Conservation (phyloP, 2,797 vertebrate genomes). For the Darevskia nairensis region DNA sequence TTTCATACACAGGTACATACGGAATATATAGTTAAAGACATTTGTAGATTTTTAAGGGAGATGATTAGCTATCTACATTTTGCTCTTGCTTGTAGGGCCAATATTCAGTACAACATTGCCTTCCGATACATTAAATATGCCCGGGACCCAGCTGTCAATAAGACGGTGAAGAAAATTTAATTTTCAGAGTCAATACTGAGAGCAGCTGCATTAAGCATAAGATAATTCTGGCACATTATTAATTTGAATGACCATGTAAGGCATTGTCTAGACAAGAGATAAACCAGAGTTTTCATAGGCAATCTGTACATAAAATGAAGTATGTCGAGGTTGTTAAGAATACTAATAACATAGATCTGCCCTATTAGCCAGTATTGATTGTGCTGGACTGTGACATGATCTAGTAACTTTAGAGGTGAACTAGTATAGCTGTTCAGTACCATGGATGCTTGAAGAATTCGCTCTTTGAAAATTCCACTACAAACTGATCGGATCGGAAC, state of each 20-base stretch:
- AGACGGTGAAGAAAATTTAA: constrained; percentile 81
- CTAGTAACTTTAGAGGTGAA: constrained; percentile 72
- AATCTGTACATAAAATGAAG: constrained; percentile 80
- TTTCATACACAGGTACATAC: constrained; percentile 55
- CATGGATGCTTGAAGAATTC: neutral
- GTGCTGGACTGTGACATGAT: constrained; percentile 64
- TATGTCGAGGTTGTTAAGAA: constrained; percentile 77
- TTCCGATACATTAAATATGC: constrained; percentile 82
- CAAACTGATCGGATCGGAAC: neutral
- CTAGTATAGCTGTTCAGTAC: constrained; percentile 46
- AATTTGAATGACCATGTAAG: constrained; percentile 82
- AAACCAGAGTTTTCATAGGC: constrained; percentile 78
- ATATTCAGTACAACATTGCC: constrained; percentile 71
- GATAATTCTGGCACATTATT: constrained; percentile 84
- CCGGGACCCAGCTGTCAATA: constrained; percentile 85
- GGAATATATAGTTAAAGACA: constrained; percentile 60
- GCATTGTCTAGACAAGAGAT: constrained; percentile 83
- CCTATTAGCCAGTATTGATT: constrained; percentile 80
- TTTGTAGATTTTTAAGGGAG: constrained; percentile 78
- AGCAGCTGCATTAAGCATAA: constrained; percentile 83
- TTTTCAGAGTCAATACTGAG: constrained; percentile 85
- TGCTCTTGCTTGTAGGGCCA: constrained; percentile 80
- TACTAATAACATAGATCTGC: constrained; percentile 77
- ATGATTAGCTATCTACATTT: constrained; percentile 81
- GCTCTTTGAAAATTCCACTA: neutral